Evolutionary conservation across 2,797 vertebrate genomes (phyloP).

Genomic region (Botia kubotai): DNA sequence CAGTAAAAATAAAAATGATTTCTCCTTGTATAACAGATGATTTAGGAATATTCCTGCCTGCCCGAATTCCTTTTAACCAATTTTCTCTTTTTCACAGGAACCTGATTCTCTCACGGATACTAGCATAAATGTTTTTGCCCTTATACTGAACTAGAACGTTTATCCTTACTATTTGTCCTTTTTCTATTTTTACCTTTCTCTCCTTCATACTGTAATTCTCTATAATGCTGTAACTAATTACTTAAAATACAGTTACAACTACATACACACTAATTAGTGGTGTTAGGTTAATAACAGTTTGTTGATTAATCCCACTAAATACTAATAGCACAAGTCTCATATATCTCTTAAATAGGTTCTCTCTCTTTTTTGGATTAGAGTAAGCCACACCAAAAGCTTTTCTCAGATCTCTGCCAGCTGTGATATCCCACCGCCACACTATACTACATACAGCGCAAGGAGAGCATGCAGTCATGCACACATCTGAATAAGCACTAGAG

Average conservation of each 20-base stretch:
- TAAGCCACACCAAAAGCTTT: slow-evolving; percentile 56
- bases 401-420: slow-evolving; percentile 65
- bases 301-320: slow-evolving; percentile 73
- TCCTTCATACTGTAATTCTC: not conserved
- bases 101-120: slow-evolving; percentile 81
- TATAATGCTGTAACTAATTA: slow-evolving; percentile 7
- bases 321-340: slow-evolving; percentile 28
- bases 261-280: slow-evolving; percentile 2
- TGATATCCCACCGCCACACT: slow-evolving; percentile 56
- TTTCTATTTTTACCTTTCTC: not conserved
- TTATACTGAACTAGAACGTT: slow-evolving; percentile 76
- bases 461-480: slow-evolving; percentile 46
- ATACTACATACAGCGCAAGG: slow-evolving; percentile 40
- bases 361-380: slow-evolving; percentile 25
- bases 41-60: slow-evolving; percentile 1
- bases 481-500: slow-evolving; percentile 57
- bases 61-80: slow-evolving; percentile 19
- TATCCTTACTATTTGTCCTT: slow-evolving; percentile 64
- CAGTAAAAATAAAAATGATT: not conserved
- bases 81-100: slow-evolving; percentile 59
- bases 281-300: slow-evolving; percentile 69
- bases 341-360: not conserved
- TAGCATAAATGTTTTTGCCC: slow-evolving; percentile 77
- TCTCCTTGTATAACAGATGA: slow-evolving; percentile 41
- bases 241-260: slow-evolving; percentile 38